Evolutionary conservation across 2,888 invertebrate species (phyloP).

Genomic region (Hemithea aestivaria): DNA sequence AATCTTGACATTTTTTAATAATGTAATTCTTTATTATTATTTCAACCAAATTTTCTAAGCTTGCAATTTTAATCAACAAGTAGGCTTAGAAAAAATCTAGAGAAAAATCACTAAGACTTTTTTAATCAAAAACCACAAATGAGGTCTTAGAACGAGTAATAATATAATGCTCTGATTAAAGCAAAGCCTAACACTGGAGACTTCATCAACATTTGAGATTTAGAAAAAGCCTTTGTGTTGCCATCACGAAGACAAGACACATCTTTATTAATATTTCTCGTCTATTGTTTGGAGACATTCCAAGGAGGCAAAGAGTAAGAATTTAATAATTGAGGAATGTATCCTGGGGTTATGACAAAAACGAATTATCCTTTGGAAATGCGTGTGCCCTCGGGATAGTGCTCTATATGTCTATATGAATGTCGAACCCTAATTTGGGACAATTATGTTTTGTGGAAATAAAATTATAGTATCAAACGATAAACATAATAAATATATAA

Average conservation of each 20-base stretch:
- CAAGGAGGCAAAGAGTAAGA: constrained; percentile 46
- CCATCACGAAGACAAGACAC: constrained; percentile 36
- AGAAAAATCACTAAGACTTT: no score
- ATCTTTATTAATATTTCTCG: constrained; percentile 66
- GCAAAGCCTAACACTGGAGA: constrained; percentile 14
- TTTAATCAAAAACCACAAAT: no score
- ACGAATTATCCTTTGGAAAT: constrained; percentile 48
- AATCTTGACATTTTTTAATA: no score
- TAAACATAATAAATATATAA: no score
- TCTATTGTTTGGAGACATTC: constrained; percentile 55
- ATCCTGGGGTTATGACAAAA: constrained; percentile 54
- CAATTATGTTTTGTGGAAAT: constrained; percentile 21
- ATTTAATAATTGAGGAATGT: constrained; percentile 69
- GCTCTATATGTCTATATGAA: constrained; percentile 29
- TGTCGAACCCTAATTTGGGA: constrained; percentile 32
- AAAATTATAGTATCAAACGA: background rate
- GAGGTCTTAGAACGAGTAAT: no score
- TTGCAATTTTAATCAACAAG: no score
- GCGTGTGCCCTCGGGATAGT: constrained; percentile 40
- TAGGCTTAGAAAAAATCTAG: no score
- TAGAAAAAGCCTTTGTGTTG: constrained; percentile 33
- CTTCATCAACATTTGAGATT: constrained; percentile 34
- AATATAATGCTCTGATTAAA: no score
- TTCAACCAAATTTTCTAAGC: no score
- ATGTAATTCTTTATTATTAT: no score